phyloP scores from a whole-genome alignment of 2,113 vertebrate genomes.

The Calypte anna region DNA sequence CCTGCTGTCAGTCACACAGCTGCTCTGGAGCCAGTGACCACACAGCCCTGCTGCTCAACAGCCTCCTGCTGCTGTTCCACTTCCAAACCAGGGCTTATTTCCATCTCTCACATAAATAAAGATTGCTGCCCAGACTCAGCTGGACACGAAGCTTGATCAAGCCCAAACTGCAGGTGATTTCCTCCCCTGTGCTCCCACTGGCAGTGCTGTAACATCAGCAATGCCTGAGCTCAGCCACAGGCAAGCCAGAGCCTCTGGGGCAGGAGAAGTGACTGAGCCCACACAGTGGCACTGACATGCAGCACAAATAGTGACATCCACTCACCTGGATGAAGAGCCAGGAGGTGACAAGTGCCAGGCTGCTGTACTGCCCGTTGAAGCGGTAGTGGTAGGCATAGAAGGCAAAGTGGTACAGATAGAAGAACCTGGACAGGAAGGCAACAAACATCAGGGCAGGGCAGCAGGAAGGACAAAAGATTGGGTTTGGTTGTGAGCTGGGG shows the following conservation, averaged over 20 bases:
- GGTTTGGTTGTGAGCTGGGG: background rate
- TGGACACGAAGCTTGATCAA: background rate
- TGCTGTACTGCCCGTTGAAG: conserved; percentile 98
- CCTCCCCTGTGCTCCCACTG: background rate
- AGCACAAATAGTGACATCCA: background rate
- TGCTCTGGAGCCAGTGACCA: background rate
- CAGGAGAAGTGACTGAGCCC: no score
- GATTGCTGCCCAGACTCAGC: background rate
- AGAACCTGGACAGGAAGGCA: conserved; percentile 82
- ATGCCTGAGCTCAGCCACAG: fast-evolving
- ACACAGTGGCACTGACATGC: fast-evolving
- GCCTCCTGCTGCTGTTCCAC: background rate
- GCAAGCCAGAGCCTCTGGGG: background rate
- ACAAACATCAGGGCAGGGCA: fast-evolving
- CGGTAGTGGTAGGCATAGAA: conserved; percentile 99
- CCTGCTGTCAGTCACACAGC: fast-evolving
- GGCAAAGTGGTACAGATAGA: conserved; percentile 97
- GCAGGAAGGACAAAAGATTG: background rate
- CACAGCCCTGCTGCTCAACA: background rate
- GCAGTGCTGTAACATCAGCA: background rate
- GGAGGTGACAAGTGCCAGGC: conserved; percentile 94
- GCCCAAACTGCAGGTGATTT: background rate
- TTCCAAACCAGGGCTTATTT: background rate
- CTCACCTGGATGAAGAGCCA: conserved; percentile 99
- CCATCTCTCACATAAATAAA: background rate